These are phyloP conservation scores for Urophycis tenuis DNA, from an alignment of 2,797 vertebrate genomes.

Conservation along the genomic window DNA sequence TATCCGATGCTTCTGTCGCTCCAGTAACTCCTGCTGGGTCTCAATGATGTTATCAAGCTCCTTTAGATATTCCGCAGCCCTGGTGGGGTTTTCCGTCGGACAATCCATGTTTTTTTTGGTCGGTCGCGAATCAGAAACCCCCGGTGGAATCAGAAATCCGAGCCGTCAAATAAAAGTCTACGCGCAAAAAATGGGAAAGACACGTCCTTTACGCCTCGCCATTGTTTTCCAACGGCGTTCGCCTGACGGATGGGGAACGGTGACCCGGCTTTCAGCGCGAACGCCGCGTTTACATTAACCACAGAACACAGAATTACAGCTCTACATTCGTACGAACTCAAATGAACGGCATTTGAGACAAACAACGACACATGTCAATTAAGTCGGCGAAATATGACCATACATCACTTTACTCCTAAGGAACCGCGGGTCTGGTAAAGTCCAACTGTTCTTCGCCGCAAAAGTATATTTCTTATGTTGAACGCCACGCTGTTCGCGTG, in stretches of 20 bases:
- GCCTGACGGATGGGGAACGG: not conserved
- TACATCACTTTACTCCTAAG: too few species aligned
- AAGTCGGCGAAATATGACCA: not conserved
- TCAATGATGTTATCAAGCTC: slow-evolving; percentile 95
- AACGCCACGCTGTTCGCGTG: slow-evolving; percentile 56
- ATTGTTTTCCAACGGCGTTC: slow-evolving; percentile 46
- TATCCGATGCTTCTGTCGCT: slow-evolving; percentile 83
- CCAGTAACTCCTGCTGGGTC: slow-evolving; percentile 90
- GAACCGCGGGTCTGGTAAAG: not conserved
- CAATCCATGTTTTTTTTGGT: slow-evolving; percentile 66
- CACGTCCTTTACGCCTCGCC: slow-evolving; percentile 62
- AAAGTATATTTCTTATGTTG: slow-evolving; percentile 18
- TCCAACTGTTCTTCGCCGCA: slow-evolving; percentile 19
- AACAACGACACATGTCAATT: not conserved
- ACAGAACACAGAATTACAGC: not conserved
- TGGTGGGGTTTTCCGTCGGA: slow-evolving; percentile 78
- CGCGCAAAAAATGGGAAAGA: slow-evolving; percentile 34
- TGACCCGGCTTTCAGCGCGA: not conserved
- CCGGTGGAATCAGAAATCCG: not conserved
- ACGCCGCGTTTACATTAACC: too few species aligned
- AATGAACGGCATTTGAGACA: not conserved
- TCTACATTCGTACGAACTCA: not conserved
- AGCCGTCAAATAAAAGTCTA: slow-evolving; percentile 17
- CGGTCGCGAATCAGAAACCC: slow-evolving; percentile 20
- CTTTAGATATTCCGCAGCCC: slow-evolving; percentile 85